Conservation (phyloP, 2,113 vertebrate species). For the Hippoglossus stenolepis region DNA sequence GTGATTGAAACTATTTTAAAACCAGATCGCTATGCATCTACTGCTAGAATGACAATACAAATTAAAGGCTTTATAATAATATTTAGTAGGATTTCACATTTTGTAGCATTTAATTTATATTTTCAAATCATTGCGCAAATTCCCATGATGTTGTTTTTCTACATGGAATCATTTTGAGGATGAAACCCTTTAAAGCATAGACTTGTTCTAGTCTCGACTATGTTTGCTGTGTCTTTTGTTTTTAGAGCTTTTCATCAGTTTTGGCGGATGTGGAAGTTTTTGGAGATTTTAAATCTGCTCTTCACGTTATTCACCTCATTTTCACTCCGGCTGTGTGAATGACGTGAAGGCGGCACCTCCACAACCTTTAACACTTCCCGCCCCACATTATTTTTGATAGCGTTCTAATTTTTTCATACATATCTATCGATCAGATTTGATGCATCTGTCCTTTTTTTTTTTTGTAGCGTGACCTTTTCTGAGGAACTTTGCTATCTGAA, state of each 20-base stretch:
- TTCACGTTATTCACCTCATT: slow-evolving; percentile 27
- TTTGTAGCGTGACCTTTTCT: slow-evolving; percentile 67
- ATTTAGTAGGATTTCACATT: slow-evolving; percentile 27
- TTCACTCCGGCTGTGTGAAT: slow-evolving; percentile 23
- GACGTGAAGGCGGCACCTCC: slow-evolving; percentile 61
- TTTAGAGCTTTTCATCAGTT: slow-evolving; percentile 10
- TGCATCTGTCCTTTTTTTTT: slow-evolving; percentile 61
- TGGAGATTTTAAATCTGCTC: slow-evolving; percentile 39
- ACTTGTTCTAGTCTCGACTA: slow-evolving; percentile 24
- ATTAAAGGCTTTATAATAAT: slow-evolving; percentile 18
- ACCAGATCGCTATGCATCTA: not conserved
- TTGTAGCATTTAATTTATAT: slow-evolving; percentile 24
- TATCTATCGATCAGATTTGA: slow-evolving; percentile 69
- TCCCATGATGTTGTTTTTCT: slow-evolving; percentile 12
- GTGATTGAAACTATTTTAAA: slow-evolving; percentile 10
- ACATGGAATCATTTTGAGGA: slow-evolving; percentile 14
- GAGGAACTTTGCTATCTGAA: slow-evolving; percentile 61
- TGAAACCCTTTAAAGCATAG: slow-evolving; percentile 23
- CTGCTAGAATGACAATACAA: slow-evolving; percentile 1
- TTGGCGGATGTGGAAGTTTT: slow-evolving; percentile 31
- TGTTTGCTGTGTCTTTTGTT: slow-evolving; percentile 69
- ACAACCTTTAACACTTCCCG: slow-evolving; percentile 78
- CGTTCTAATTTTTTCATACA: slow-evolving; percentile 73
- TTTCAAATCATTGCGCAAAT: slow-evolving; percentile 10
- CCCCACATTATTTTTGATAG: slow-evolving; percentile 79